phyloP scores from a whole-genome alignment of 2,113 vertebrate genomes.

The Puffinus mauretanicus region DNA sequence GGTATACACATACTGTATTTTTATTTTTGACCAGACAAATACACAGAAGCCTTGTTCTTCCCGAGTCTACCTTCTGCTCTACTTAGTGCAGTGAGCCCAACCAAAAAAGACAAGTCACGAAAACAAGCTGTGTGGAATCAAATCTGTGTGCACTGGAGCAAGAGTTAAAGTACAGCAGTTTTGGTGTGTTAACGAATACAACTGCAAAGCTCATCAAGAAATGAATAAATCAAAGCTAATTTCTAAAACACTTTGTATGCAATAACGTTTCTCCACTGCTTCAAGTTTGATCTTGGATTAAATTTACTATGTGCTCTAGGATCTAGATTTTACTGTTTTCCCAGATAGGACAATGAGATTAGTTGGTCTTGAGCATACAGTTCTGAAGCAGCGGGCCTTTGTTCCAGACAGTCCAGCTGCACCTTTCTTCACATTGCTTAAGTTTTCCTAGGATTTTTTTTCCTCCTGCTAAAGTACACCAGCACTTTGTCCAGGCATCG shows the following conservation, averaged over 20 bases:
- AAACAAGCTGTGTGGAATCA: slow-evolving; percentile 3
- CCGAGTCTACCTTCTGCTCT: slow-evolving; percentile 25
- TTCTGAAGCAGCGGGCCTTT: background rate
- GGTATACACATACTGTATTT: background rate
- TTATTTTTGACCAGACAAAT: background rate
- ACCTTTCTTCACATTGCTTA: background rate
- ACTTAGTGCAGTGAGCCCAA: slow-evolving; percentile 46
- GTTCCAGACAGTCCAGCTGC: background rate
- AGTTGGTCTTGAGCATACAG: rapidly evolving
- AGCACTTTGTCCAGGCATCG: background rate
- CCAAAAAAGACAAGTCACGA: slow-evolving; percentile 36
- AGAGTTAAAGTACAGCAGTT: background rate
- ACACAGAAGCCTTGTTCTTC: background rate
- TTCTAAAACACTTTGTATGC: background rate
- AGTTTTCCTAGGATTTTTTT: background rate
- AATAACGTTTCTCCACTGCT: background rate
- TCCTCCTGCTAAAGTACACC: background rate
- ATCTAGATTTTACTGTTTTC: background rate
- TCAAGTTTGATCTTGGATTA: background rate
- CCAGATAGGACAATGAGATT: background rate
- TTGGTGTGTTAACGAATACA: background rate
- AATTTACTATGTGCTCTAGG: background rate
- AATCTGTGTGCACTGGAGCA: background rate
- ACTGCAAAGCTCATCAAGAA: background rate
- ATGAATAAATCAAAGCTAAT: background rate